phyloP scores from a whole-genome alignment of 2,797 vertebrate genomes.

The Monodelphis domestica region DNA sequence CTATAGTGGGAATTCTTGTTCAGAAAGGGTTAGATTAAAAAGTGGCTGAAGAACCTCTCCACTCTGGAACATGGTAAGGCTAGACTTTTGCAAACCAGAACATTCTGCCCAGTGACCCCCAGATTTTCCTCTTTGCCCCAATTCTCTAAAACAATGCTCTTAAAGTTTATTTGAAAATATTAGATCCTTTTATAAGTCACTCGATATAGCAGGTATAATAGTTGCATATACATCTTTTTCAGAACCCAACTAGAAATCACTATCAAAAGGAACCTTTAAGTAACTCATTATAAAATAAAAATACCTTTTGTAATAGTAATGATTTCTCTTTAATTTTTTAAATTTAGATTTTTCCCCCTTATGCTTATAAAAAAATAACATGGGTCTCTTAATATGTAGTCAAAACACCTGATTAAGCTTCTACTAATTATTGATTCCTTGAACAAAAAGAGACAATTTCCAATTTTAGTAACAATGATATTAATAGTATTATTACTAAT shows the following conservation, averaged over 20 bases:
- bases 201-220: not conserved
- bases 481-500: too few relatives aligned
- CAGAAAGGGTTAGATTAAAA: not conserved
- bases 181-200: not conserved
- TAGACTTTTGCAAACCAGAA: not conserved
- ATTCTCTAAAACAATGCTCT: slow-evolving; percentile 15
- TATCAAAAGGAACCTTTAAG: not conserved
- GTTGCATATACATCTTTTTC: not conserved
- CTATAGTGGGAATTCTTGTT: not conserved
- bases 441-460: not conserved
- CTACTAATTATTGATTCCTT: not conserved
- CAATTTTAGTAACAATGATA: slow-evolving; percentile 42
- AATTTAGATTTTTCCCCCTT: not conserved
- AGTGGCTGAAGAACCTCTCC: not conserved
- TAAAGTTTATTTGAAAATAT: slow-evolving; percentile 38
- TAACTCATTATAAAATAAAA: not conserved
- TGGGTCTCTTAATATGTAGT: not conserved
- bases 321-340: not conserved
- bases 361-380: not conserved
- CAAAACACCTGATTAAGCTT: not conserved
- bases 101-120: not conserved
- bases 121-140: not conserved
- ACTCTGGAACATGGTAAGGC: not conserved
- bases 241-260: not conserved
- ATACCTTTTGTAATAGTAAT: not conserved